Base-by-base conservation (phyloP, 2,113 vertebrate genomes). In the Eptatretus burgeri region DNA sequence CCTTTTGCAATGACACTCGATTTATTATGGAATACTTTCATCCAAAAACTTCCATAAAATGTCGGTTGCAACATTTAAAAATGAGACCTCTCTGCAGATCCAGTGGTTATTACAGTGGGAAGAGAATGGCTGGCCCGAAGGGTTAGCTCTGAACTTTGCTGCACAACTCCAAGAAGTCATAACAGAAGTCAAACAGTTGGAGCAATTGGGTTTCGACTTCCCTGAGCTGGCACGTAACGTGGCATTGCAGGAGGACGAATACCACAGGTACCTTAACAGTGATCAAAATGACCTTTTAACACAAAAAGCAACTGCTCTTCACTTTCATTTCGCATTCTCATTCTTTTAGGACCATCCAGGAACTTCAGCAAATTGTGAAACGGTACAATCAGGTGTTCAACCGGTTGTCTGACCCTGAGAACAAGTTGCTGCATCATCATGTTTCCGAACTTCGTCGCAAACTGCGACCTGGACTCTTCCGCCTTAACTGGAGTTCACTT, bases 401-500 rank as follows among this genome's bases (percentile, higher is more conserved):
- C 41, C 75, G 73, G 8, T 64, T 93, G 67, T 80, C 67, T 10
- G 75, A 81, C 56, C 75, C 79, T 1, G 80, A 85, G 73, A 63
- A 60, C 0, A 2, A 66, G 9, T 81, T 96, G 65, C 74, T 96
- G 51, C 65, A 75, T 1, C 67, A 77, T 7, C 76, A 78, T 1
- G 74, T 84, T 51, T 69, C 76, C 66, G 73, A 74, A 1, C 70
- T 93, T 19, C 64, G 70, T 66, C 71, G 60, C 14, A 71, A 76
- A 17, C 72, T 98, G 63, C 51, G 71, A 50, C 62, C 73, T 41
- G 91, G 86, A 17, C 76, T 75, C 56, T 82, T 70, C 72, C 76
- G 78, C 64, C 66, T 94, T 18, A 91, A 76, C 51, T 93, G 89
- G 88, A 82, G 75, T 66, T 82, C 78, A 1, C 74, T 86, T 67